Evolutionary conservation across 2,888 invertebrate species (phyloP).

Genomic region (Macaria liturata): DNA sequence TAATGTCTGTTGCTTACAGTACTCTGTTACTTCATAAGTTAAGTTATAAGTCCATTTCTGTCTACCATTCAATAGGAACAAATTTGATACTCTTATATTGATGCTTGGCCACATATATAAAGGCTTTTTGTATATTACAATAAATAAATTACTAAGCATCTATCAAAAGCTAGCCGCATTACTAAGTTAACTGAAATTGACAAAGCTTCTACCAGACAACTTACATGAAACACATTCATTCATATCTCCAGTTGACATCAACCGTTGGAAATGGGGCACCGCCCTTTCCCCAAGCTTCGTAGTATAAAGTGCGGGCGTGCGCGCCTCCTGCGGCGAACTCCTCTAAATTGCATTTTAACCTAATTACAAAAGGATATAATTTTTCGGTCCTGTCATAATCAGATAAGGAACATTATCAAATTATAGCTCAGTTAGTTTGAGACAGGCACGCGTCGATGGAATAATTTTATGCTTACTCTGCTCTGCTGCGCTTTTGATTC

Average conservation of each 20-base stretch:
- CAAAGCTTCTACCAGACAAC: too few relatives aligned
- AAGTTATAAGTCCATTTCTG: too few relatives aligned
- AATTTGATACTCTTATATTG: too few relatives aligned
- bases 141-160: too few relatives aligned
- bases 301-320: conserved; percentile 52
- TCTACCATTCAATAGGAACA: too few relatives aligned
- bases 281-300: conserved; percentile 7
- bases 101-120: too few relatives aligned
- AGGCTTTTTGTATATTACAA: too few relatives aligned
- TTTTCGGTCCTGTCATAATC: conserved; percentile 80
- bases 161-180: too few relatives aligned
- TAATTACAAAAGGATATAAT: conserved; percentile 80
- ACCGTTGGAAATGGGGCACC: conserved; percentile 24
- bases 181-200: too few relatives aligned
- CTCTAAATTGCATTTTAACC: conserved; percentile 82
- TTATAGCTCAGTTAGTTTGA: conserved; percentile 66
- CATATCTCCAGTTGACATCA: conserved; percentile 24
- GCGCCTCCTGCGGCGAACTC: conserved; percentile 72
- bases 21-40: too few relatives aligned
- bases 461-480: conserved; percentile 43
- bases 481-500: conserved; percentile 27
- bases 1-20: too few relatives aligned
- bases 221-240: too few relatives aligned
- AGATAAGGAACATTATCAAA: conserved; percentile 78
- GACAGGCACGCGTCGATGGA: conserved; percentile 56